phyloP scores from a whole-genome alignment of 2,797 vertebrate species.

The Mastacembelus armatus region DNA sequence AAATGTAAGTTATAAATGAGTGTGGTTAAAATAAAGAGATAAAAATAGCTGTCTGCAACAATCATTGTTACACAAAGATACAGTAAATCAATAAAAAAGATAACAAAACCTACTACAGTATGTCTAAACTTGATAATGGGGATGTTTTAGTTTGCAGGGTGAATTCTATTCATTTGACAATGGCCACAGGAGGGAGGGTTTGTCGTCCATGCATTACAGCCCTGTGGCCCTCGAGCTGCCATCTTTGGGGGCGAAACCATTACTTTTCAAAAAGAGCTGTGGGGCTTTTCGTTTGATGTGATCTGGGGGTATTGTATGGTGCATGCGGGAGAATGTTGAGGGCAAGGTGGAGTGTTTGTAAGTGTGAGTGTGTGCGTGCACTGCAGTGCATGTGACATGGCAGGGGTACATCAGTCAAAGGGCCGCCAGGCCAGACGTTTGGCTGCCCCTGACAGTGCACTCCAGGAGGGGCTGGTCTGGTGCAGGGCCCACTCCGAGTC shows the following conservation, averaged over 20 bases:
- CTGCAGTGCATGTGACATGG: conserved; percentile 80
- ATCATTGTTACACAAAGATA: background rate
- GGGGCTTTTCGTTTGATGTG: conserved; percentile 85
- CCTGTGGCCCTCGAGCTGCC: conserved; percentile 71
- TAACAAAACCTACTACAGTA: conserved; percentile 36
- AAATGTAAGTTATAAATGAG: too few relatives aligned
- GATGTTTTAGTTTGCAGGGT: conserved; percentile 27
- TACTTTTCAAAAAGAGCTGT: conserved; percentile 79
- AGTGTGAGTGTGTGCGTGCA: conserved; percentile 64
- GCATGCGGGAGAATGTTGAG: conserved; percentile 79
- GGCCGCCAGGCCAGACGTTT: conserved; percentile 84
- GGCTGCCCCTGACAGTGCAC: conserved; percentile 86
- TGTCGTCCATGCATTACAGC: conserved; percentile 59
- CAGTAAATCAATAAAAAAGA: background rate
- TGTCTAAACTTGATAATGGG: conserved; percentile 42
- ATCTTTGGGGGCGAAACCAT: conserved; percentile 79
- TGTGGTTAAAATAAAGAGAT: too few relatives aligned
- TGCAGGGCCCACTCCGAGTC: conserved; percentile 81
- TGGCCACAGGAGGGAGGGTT: conserved; percentile 64
- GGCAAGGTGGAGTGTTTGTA: conserved; percentile 75
- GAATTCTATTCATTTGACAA: conserved; percentile 59
- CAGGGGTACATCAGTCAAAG: conserved; percentile 88
- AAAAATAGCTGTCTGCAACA: conserved; percentile 9
- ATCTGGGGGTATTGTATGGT: conserved; percentile 78
- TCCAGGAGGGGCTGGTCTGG: conserved; percentile 87